These are phyloP conservation scores for Poecilia gillii DNA, from an alignment of 2,797 vertebrate genomes.

Conservation along the genomic window DNA sequence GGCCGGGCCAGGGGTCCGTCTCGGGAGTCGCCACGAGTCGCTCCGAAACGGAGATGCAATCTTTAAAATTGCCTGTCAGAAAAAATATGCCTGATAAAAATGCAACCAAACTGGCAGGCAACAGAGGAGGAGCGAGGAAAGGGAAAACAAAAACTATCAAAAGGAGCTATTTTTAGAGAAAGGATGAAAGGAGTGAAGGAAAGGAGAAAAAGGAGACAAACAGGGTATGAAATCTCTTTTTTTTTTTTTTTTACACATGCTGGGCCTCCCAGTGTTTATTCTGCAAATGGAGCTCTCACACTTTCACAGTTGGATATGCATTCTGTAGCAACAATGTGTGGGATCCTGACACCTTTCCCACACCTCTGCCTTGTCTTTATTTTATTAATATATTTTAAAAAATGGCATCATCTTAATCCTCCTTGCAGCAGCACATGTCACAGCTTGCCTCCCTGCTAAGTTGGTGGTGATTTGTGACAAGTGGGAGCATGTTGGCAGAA, in stretches of 20 bases:
- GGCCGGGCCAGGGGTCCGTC: neutral
- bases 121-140: neutral
- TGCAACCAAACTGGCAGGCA: conserved; percentile 39
- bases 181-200: neutral
- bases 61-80: conserved; percentile 69
- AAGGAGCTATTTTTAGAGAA: conserved; percentile 48
- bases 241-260: conserved; percentile 11
- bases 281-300: neutral
- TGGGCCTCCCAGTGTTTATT: neutral
- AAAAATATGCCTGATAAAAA: conserved; percentile 62
- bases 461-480: neutral
- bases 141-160: neutral
- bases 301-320: neutral
- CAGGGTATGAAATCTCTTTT: conserved; percentile 19
- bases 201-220: conserved; percentile 1
- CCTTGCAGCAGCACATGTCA: neutral
- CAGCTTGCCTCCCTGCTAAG: neutral
- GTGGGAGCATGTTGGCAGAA: neutral
- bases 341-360: neutral
- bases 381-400: neutral
- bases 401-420: neutral
- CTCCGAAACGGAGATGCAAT: conserved; percentile 63
- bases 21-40: conserved; percentile 35
- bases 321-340: neutral
- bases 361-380: neutral